Percentiles rank a stretch among this genome's conserved stretches.
Conservation (phyloP, 2,113 vertebrate genomes). For the Caranx ignobilis region DNA sequence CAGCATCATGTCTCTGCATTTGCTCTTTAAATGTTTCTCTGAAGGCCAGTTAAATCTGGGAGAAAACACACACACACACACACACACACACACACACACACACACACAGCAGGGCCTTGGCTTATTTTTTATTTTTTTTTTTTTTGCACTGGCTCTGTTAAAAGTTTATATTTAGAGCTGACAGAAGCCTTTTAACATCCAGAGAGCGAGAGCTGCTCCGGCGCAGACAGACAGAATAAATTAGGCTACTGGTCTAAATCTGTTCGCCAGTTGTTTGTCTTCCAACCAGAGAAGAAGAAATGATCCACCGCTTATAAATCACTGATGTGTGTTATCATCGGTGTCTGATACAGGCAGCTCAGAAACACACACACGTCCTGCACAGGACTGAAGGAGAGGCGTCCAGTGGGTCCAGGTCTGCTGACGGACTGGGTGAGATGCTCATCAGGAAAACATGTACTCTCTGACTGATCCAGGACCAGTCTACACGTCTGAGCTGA, state of each 20-base stretch:
- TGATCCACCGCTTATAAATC: background rate
- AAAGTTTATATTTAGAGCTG: conserved; percentile 60
- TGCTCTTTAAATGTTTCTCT: conserved; percentile 10
- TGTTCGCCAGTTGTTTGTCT: conserved; percentile 40
- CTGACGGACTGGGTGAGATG: too few species aligned
- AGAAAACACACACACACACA: conserved; percentile 36
- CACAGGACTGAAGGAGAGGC: too few species aligned
- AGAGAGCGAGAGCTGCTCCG: background rate
- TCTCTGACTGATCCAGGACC: too few species aligned
- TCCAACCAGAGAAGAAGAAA: background rate
- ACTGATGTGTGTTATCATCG: background rate
- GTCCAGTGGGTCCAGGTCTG: too few species aligned
- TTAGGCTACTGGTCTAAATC: conserved; percentile 22
- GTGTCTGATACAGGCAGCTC: too few species aligned
- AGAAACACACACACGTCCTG: too few species aligned
- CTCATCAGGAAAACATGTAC: too few species aligned
- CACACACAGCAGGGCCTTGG: conserved; percentile 14
- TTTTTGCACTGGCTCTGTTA: conserved; percentile 36
- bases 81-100: conserved; percentile 14
- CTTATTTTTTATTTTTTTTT: conserved; percentile 19
- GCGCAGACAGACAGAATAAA: conserved; percentile 19
- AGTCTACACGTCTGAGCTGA: too few species aligned
- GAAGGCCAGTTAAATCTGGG: conserved; percentile 10
- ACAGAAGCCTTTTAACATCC: conserved; percentile 47
- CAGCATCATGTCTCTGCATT: background rate